Conservation (phyloP, 1,140 invertebrate species). For the Drosophila sulfurigaster region DNA sequence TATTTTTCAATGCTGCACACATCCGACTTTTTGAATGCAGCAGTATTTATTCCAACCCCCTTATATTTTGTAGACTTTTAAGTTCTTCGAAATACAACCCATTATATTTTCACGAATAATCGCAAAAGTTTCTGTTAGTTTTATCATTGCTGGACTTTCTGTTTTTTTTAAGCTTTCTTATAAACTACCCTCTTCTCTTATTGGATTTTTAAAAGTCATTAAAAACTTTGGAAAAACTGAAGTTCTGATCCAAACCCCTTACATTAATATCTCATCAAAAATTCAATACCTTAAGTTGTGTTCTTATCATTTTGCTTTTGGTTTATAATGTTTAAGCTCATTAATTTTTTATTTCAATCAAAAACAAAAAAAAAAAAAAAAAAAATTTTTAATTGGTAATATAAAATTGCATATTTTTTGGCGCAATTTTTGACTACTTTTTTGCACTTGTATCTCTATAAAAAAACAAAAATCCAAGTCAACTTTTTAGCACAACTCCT, state of each 20-base stretch:
- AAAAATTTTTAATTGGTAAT: constrained; percentile 74
- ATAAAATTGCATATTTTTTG: constrained; percentile 84
- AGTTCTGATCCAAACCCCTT: neutral
- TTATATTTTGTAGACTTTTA: constrained; percentile 8
- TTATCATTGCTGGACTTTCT: too few relatives aligned
- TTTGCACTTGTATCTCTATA: constrained; percentile 76
- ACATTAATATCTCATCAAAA: neutral
- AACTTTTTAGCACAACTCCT: constrained; percentile 72
- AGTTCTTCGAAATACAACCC: neutral
- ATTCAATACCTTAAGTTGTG: neutral
- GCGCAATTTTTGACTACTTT: constrained; percentile 84
- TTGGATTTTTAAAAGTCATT: neutral
- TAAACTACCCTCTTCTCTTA: too few relatives aligned
- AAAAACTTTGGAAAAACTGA: neutral
- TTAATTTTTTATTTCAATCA: constrained; percentile 17
- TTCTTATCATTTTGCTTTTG: constrained; percentile 11
- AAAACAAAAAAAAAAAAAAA: constrained; percentile 31
- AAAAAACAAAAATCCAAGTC: constrained; percentile 45
- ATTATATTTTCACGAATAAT: neutral
- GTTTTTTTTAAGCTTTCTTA: too few relatives aligned
- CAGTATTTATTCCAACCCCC: neutral
- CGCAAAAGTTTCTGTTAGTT: too few relatives aligned
- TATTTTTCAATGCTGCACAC: constrained; percentile 47
- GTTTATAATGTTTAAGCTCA: constrained; percentile 25
- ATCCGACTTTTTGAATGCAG: constrained; percentile 65